phyloP scores from a whole-genome alignment of 2,113 vertebrate genomes.

The Equus przewalskii region DNA sequence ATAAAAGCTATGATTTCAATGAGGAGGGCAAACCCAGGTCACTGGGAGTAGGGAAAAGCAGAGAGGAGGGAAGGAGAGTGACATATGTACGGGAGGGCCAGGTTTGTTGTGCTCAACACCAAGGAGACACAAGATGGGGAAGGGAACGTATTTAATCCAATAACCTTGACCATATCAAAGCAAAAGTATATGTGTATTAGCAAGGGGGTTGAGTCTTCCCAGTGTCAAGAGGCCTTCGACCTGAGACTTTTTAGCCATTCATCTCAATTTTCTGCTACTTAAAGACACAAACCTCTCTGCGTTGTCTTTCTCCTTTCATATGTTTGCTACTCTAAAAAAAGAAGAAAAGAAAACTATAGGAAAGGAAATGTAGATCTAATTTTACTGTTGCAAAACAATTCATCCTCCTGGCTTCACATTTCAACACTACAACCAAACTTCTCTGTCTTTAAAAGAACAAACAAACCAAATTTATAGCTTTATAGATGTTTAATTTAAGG shows the following conservation, averaged over 20 bases:
- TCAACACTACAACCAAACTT: slow-evolving; percentile 26
- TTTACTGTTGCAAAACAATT: slow-evolving; percentile 2
- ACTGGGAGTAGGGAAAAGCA: not conserved
- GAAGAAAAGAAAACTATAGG: not conserved
- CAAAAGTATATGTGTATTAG: not conserved
- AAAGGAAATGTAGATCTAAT: not conserved
- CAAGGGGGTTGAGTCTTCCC: not conserved
- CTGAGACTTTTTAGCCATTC: not conserved
- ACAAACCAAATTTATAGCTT: not conserved
- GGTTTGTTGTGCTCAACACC: not conserved
- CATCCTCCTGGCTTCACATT: not conserved
- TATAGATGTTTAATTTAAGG: not conserved
- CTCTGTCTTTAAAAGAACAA: slow-evolving; percentile 1
- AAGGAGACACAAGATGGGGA: not conserved
- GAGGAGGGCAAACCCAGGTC: not conserved
- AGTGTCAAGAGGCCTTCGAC: not conserved
- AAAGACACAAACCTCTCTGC: not conserved
- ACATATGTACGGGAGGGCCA: not conserved
- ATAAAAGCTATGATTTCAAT: not conserved
- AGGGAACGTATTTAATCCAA: not conserved
- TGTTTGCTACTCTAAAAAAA: slow-evolving; percentile 4
- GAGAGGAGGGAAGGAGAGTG: not conserved
- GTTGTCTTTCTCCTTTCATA: not conserved
- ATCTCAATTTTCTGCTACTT: not conserved
- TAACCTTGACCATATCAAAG: not conserved